A percentile compares a stretch with the other conserved stretches of the same genome.
Conservation (phyloP, 2,113 vertebrate species). For the Myotis yumanensis region DNA sequence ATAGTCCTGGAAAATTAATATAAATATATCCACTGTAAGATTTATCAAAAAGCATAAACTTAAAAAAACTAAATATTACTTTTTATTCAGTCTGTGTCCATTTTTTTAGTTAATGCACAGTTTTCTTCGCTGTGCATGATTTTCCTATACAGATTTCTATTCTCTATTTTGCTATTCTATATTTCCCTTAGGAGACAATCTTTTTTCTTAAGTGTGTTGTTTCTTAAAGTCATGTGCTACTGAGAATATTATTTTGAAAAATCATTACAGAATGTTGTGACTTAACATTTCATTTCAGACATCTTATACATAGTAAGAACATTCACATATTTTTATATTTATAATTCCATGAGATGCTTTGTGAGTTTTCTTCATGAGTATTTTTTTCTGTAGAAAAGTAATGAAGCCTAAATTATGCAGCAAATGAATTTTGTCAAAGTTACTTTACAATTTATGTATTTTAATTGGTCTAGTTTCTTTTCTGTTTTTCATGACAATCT, state of each 20-base stretch:
- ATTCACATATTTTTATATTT: slow-evolving; percentile 18
- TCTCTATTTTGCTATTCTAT: background rate
- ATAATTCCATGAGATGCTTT: slow-evolving; percentile 51
- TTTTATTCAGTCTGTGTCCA: background rate
- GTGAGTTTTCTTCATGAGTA: slow-evolving; percentile 9
- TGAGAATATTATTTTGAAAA: slow-evolving; percentile 48
- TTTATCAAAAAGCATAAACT: slow-evolving; percentile 45
- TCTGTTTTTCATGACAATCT: slow-evolving; percentile 52
- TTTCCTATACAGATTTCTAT: slow-evolving; percentile 1
- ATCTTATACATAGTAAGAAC: slow-evolving; percentile 23
- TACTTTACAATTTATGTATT: slow-evolving; percentile 47
- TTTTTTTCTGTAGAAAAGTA: slow-evolving; percentile 17
- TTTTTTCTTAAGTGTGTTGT: slow-evolving; percentile 1
- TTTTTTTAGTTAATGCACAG: slow-evolving; percentile 3
- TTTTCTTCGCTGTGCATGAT: background rate
- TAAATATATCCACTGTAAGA: slow-evolving; percentile 14
- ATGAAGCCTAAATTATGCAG: slow-evolving; percentile 56
- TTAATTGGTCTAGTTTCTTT: slow-evolving; percentile 64
- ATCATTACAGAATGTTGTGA: background rate
- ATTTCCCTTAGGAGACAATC: background rate
- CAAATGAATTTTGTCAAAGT: slow-evolving; percentile 62
- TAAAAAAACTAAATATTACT: background rate
- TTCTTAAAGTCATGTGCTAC: slow-evolving; percentile 37
- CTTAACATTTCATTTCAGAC: slow-evolving; percentile 25
- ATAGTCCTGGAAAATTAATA: background rate